Evolutionary conservation across 2,888 invertebrate species (phyloP).

Genomic region (Dioctria rufipes): DNA sequence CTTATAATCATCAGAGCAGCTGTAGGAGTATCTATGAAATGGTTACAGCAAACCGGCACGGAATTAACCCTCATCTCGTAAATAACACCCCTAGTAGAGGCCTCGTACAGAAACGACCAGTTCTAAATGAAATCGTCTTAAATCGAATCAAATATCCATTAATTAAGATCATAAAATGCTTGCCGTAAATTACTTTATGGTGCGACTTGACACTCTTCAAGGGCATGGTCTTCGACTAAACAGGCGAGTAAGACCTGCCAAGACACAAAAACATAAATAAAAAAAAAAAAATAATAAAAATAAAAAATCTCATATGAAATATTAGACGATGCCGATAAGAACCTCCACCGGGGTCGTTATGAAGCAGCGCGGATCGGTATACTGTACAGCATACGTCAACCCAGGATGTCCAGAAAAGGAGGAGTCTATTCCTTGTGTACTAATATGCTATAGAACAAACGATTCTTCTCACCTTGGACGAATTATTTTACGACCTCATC

Average conservation of each 20-base stretch:
- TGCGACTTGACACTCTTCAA: constrained; percentile 34
- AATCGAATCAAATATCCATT: constrained; percentile 46
- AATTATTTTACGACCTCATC: constrained; percentile 44
- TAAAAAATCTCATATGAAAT: constrained; percentile 43
- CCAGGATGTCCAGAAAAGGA: constrained; percentile 24
- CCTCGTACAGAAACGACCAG: not conserved
- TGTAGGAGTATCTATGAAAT: not conserved
- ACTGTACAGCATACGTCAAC: not conserved
- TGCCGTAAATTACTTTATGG: constrained; percentile 35
- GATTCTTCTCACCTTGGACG: constrained; percentile 48
- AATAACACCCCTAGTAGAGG: constrained; percentile 16
- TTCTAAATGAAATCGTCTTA: constrained; percentile 20
- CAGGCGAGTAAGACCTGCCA: constrained; percentile 18
- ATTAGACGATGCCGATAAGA: constrained; percentile 37
- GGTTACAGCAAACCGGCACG: not conserved
- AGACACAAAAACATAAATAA: constrained; percentile 34
- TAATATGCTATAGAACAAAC: not conserved
- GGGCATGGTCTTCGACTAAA: constrained; percentile 4
- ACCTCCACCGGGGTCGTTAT: constrained; percentile 15
- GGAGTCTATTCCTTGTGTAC: constrained; percentile 38
- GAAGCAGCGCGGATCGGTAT: constrained; percentile 5
- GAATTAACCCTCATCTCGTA: constrained; percentile 19
- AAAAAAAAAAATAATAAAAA: not conserved
- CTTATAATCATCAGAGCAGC: not conserved
- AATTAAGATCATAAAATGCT: constrained; percentile 42